A percentile compares a stretch with the other conserved stretches of the same genome.
Evolutionary conservation across 2,113 vertebrate genomes (phyloP).

Genomic region (Anser cygnoides): DNA sequence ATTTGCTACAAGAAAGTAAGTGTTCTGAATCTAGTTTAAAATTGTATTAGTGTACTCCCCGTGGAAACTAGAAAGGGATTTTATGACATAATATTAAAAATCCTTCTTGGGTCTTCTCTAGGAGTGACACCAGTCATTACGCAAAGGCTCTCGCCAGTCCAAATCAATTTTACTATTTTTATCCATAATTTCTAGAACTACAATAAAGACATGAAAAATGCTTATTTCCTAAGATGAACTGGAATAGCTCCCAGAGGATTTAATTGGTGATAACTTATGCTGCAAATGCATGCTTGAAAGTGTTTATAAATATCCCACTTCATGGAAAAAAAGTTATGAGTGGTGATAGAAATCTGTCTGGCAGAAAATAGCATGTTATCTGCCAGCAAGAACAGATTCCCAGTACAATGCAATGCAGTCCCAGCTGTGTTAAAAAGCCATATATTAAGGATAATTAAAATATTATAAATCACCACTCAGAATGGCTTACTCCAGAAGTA

Average conservation of each 20-base stretch:
- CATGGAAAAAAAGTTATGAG: background rate
- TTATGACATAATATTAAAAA: background rate
- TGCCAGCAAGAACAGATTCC: slow-evolving; percentile 39
- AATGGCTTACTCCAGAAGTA: slow-evolving; percentile 36
- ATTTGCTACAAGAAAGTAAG: background rate
- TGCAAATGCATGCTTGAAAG: background rate
- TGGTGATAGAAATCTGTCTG: slow-evolving; percentile 49
- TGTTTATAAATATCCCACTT: slow-evolving; percentile 60
- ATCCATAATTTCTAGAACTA: background rate
- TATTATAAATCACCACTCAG: slow-evolving; percentile 40
- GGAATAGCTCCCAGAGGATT: background rate
- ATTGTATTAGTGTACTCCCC: background rate
- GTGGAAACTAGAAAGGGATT: background rate
- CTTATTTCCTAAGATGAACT: background rate
- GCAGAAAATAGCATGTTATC: background rate
- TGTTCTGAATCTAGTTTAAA: background rate
- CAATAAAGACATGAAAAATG: background rate
- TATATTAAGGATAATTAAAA: slow-evolving; percentile 55
- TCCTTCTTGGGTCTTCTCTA: background rate
- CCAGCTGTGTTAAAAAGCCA: slow-evolving; percentile 41
- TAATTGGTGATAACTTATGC: slow-evolving; percentile 13
- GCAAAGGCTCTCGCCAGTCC: background rate
- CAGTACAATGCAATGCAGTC: background rate
- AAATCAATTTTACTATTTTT: slow-evolving; percentile 21
- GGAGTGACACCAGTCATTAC: background rate